Conservation (phyloP, 2,888 invertebrate genomes). For the Tridacna crocea region DNA sequence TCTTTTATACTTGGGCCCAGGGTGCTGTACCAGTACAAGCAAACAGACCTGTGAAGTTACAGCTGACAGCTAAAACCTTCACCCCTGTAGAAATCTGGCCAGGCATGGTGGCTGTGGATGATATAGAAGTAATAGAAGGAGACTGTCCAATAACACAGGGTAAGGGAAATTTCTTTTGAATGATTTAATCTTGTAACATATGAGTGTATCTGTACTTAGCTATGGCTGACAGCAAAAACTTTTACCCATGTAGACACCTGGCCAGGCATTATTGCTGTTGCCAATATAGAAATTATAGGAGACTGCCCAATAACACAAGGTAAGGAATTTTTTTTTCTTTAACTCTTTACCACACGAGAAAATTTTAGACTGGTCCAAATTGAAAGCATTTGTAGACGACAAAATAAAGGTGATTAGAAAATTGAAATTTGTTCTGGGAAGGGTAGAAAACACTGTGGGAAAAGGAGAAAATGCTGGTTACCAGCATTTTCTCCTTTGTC, state of each 20-base stretch:
- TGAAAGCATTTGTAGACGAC: no score
- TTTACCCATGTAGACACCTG: constrained; percentile 6
- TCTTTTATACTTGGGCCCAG: constrained; percentile 28
- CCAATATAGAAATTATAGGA: constrained; percentile 36
- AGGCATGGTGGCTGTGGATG: constrained; percentile 42
- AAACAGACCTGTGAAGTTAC: constrained; percentile 7
- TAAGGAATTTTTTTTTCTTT: neutral
- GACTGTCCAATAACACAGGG: constrained; percentile 14
- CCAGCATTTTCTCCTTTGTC: no score
- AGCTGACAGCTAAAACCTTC: constrained; percentile 28
- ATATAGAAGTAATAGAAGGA: constrained; percentile 29
- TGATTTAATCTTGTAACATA: no score
- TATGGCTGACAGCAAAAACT: constrained; percentile 32
- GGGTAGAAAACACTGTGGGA: no score
- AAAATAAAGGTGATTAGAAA: no score
- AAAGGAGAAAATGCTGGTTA: no score
- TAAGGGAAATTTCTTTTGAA: neutral
- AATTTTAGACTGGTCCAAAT: no score
- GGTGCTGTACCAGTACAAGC: constrained; percentile 34
- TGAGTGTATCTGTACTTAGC: no score
- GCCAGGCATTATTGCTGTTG: constrained; percentile 40
- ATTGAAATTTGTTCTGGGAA: no score
- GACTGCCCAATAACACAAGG: constrained; percentile 18
- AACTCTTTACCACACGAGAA: no score
- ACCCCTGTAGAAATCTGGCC: constrained; percentile 21